phyloP scores from a whole-genome alignment of 2,888 invertebrate species.

The Eupithecia subfuscata region DNA sequence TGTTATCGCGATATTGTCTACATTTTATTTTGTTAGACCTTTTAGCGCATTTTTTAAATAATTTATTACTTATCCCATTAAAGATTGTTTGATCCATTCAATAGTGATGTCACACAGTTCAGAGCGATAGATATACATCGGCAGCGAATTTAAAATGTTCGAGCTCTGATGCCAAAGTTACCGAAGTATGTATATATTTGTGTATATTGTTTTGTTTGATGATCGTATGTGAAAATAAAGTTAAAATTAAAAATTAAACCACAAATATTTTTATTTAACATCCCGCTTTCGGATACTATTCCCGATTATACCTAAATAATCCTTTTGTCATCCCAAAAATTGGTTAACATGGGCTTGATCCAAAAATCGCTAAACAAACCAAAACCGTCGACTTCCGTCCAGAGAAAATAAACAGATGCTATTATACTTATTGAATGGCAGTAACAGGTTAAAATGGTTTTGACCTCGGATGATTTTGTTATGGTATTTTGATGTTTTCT shows the following conservation, averaged over 20 bases:
- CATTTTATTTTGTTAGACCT: neutral
- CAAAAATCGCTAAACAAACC: neutral
- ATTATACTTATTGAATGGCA: neutral
- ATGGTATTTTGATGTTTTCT: neutral
- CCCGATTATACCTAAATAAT: neutral
- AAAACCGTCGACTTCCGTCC: too few relatives aligned
- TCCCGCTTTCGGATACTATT: neutral
- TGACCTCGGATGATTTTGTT: neutral
- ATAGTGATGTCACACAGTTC: neutral
- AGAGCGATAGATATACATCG: neutral
- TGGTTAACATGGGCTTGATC: neutral
- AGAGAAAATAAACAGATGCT: neutral
- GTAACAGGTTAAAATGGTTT: neutral
- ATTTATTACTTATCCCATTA: neutral
- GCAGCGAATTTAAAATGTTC: neutral
- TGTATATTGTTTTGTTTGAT: slow-evolving; percentile 20
- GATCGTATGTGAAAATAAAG: slow-evolving; percentile 27
- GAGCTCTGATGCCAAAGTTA: slow-evolving; percentile 19
- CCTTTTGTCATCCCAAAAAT: neutral
- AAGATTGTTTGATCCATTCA: neutral
- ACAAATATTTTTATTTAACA: neutral
- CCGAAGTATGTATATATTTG: neutral
- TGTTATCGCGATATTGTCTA: neutral
- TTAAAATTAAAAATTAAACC: slow-evolving; percentile 3
- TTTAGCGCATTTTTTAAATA: neutral